These are phyloP conservation scores for Romanogobio albipinnatus DNA, from an alignment of 2,113 vertebrate genomes.

Conservation along the genomic window DNA sequence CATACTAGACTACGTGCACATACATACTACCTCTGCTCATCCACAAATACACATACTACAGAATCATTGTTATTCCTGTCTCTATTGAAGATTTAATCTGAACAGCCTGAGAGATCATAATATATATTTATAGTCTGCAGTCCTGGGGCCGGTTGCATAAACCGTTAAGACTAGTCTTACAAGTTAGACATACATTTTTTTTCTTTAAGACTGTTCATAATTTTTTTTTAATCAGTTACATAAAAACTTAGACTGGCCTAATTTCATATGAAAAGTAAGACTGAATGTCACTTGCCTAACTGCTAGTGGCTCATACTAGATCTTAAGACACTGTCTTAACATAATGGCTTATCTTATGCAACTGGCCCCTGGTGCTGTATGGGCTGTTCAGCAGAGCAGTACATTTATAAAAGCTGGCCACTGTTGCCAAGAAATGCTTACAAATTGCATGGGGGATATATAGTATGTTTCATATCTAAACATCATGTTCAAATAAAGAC, in stretches of 20 bases:
- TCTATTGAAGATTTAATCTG: neutral
- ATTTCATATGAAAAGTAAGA: no score
- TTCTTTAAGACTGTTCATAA: no score
- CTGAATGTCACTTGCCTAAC: no score
- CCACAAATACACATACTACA: neutral
- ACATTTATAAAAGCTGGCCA: conserved; percentile 8
- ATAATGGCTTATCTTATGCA: no score
- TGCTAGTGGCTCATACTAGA: no score
- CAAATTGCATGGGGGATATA: neutral
- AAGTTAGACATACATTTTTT: no score
- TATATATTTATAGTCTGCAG: conserved; percentile 20
- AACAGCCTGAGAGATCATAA: neutral
- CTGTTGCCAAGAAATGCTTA: neutral
- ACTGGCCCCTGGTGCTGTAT: neutral
- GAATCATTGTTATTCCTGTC: neutral
- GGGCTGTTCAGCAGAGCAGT: neutral
- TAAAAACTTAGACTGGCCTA: no score
- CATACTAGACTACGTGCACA: neutral
- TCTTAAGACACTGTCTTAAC: no score
- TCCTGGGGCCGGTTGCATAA: no score
- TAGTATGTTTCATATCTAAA: neutral
- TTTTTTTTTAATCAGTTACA: no score
- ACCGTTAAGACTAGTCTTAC: no score
- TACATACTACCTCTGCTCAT: neutral
- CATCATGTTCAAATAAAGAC: conserved; percentile 5